Conservation (phyloP, 2,797 vertebrate genomes). For the Rachycentron canadum region DNA sequence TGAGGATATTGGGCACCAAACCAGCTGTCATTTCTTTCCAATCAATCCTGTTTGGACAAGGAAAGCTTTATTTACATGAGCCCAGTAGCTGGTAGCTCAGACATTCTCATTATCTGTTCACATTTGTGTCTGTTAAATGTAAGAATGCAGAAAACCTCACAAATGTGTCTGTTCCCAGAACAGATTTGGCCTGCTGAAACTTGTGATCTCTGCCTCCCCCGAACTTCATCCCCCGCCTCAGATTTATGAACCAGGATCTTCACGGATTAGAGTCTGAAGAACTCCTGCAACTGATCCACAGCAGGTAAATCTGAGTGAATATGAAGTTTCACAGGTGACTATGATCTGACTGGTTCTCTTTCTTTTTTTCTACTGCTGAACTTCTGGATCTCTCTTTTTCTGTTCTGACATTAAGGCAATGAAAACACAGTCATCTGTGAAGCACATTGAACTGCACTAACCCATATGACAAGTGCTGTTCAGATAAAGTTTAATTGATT, state of each 20-base stretch:
- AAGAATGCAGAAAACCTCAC: conserved; percentile 4
- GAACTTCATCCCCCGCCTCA: not conserved
- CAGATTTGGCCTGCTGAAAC: conserved; percentile 14
- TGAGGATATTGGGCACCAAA: conserved; percentile 43
- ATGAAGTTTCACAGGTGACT: not conserved
- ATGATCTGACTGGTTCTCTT: not conserved
- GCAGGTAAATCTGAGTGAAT: conserved; percentile 22
- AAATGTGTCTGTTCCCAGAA: not conserved
- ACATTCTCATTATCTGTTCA: conserved; percentile 17
- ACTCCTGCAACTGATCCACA: conserved; percentile 3
- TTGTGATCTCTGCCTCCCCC: not conserved
- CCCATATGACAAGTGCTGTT: no score
- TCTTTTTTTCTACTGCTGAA: not conserved
- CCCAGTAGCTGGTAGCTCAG: conserved; percentile 17
- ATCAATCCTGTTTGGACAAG: conserved; percentile 35
- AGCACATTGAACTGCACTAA: no score
- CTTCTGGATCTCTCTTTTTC: not conserved
- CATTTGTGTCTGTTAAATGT: not conserved
- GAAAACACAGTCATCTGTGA: not conserved
- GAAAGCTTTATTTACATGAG: conserved; percentile 10
- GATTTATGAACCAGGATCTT: conserved; percentile 30
- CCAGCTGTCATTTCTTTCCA: conserved; percentile 54
- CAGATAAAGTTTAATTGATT: no score
- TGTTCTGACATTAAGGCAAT: not conserved
- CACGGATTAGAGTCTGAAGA: conserved; percentile 13